Percentiles rank a stretch among this genome's conserved stretches.
phyloP scores from a whole-genome alignment of 2,888 invertebrate species.

The Tethea ocularis region DNA sequence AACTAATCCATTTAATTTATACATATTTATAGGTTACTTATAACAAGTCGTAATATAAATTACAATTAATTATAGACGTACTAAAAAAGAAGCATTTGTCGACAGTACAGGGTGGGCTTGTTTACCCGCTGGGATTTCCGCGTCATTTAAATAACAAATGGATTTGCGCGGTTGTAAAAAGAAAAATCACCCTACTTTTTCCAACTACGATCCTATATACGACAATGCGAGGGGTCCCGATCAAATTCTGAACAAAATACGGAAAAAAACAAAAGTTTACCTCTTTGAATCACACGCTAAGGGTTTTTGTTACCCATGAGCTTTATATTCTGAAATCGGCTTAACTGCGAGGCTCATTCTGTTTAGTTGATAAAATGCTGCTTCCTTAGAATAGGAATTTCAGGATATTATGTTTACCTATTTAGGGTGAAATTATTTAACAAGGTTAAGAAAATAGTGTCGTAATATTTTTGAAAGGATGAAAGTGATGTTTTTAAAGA shows the following conservation, averaged over 20 bases:
- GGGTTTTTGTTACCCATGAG: constrained; percentile 32
- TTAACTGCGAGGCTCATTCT: constrained; percentile 9
- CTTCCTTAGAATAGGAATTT: background rate
- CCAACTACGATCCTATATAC: constrained; percentile 20
- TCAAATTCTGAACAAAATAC: constrained; percentile 25
- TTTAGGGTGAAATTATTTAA: too few species aligned
- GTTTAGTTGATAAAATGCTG: background rate
- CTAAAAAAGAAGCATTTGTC: constrained; percentile 16
- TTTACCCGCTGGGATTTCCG: constrained; percentile 45
- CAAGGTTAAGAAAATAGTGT: too few species aligned
- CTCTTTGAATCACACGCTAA: constrained; percentile 37
- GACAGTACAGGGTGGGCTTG: constrained; percentile 32
- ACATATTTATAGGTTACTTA: constrained; percentile 12
- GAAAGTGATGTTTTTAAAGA: too few species aligned
- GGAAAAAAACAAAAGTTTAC: constrained; percentile 33
- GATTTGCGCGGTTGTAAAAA: constrained; percentile 36
- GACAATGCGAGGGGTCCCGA: constrained; percentile 20
- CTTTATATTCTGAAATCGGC: constrained; percentile 29
- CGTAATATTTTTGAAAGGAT: too few species aligned
- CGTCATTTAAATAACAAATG: constrained; percentile 67
- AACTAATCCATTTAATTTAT: too few species aligned
- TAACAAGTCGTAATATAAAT: constrained; percentile 12
- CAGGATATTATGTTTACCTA: background rate
- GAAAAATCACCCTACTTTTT: constrained; percentile 44
- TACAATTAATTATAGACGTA: constrained; percentile 18